phyloP scores from a whole-genome alignment of 1,140 invertebrate species.

The fruit fly (Drosophila melanogaster) region DNA sequence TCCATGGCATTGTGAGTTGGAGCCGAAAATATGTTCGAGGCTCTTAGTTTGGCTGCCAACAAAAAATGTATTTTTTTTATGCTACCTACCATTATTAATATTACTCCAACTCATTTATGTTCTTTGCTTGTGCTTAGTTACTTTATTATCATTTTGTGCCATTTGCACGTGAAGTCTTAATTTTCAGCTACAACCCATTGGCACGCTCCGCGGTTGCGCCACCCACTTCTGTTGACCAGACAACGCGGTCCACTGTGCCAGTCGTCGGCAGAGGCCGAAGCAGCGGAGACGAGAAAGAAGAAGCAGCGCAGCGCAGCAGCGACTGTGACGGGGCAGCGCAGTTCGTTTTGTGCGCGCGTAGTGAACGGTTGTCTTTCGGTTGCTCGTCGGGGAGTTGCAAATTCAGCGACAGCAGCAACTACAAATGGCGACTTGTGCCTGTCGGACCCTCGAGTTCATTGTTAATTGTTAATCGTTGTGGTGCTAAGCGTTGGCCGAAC shows the following conservation, averaged over 20 bases:
- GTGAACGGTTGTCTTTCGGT: conserved; percentile 44
- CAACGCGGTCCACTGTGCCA: conserved; percentile 13
- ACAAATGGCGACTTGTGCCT: not conserved
- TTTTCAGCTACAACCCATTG: not conserved
- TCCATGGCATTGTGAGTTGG: not conserved
- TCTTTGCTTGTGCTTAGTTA: too few species aligned
- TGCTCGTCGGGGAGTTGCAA: conserved; percentile 11
- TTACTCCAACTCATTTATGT: too few species aligned
- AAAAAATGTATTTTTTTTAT: too few species aligned
- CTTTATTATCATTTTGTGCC: too few species aligned
- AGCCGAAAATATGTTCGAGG: too few species aligned
- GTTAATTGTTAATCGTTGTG: conserved; percentile 14
- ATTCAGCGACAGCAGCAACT: not conserved
- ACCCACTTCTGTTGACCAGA: not conserved
- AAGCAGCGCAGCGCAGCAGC: conserved; percentile 3
- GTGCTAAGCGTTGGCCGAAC: conserved; percentile 6
- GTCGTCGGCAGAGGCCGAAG: conserved; percentile 6
- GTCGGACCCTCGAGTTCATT: conserved; percentile 1
- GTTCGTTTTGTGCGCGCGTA: conserved; percentile 67
- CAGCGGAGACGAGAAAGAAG: conserved; percentile 5
- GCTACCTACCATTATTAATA: too few species aligned
- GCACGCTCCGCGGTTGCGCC: conserved; percentile 1
- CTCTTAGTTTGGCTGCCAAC: not conserved
- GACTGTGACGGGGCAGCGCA: conserved; percentile 20
- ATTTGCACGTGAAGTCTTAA: too few species aligned